Percentiles rank a stretch among this genome's conserved stretches.
These are phyloP conservation scores for Pterostichus madidus DNA, from an alignment of 2,888 invertebrate genomes.

Conservation along the genomic window DNA sequence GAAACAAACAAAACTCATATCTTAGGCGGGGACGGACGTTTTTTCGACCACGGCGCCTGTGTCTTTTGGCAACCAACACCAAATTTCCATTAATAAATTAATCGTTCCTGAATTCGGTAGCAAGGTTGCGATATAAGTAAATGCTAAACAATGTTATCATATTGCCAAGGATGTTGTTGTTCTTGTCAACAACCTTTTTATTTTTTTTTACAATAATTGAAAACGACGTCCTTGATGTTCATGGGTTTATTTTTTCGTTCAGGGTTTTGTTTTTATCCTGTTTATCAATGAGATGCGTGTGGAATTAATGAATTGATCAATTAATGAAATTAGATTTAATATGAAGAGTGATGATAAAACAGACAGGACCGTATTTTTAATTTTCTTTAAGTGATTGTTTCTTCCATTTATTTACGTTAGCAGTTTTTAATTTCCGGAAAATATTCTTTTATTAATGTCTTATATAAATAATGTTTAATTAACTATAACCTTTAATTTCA, in stretches of 20 bases:
- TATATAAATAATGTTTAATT: slow-evolving; percentile 40
- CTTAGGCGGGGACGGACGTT: slow-evolving; percentile 51
- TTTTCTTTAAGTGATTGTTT: slow-evolving; percentile 31
- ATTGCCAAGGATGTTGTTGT: slow-evolving; percentile 19
- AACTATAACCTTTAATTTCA: slow-evolving; percentile 7
- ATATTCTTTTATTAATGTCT: slow-evolving; percentile 6
- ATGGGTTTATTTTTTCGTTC: background rate
- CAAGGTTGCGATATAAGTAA: slow-evolving; percentile 44
- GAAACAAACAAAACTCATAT: slow-evolving; percentile 61
- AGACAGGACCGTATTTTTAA: slow-evolving; percentile 3
- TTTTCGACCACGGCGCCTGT: slow-evolving; percentile 57
- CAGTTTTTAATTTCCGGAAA: slow-evolving; percentile 42
- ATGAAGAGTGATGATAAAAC: slow-evolving; percentile 4
- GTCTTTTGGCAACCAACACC: slow-evolving; percentile 62
- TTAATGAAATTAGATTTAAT: slow-evolving; percentile 35
- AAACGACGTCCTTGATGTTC: background rate
- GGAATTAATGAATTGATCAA: slow-evolving; percentile 53
- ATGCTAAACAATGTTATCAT: slow-evolving; percentile 36
- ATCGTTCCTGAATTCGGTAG: slow-evolving; percentile 55
- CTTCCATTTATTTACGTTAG: slow-evolving; percentile 34
- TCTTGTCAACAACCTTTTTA: slow-evolving; percentile 6
- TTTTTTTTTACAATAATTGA: background rate
- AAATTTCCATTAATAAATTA: slow-evolving; percentile 65
- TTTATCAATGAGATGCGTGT: slow-evolving; percentile 38
- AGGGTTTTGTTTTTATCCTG: background rate